Percentiles rank a stretch among this genome's conserved stretches.
These are phyloP conservation scores for Latheticus oryzae DNA, from an alignment of 2,888 invertebrate species.

Conservation along the genomic window DNA sequence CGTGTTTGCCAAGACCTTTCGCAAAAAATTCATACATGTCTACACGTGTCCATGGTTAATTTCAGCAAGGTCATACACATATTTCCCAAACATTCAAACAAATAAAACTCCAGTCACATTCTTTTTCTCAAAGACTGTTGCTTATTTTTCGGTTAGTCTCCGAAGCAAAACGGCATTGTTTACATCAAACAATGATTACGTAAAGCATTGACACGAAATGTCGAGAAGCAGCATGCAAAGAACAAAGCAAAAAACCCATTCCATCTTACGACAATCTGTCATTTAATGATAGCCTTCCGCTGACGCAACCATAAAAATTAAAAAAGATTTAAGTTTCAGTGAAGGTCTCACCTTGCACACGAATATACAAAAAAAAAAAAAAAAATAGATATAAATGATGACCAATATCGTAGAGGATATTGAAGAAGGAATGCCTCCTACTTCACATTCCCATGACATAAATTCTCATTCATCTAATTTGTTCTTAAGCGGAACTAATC, in stretches of 20 bases:
- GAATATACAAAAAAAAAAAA: not conserved
- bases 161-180: conserved; percentile 51
- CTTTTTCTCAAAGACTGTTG: too few relatives aligned
- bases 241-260: conserved; percentile 49
- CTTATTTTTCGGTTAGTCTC: conserved; percentile 46
- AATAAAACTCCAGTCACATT: too few relatives aligned
- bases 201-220: conserved; percentile 56
- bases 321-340: conserved; percentile 48
- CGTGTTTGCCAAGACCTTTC: too few relatives aligned
- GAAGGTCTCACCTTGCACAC: conserved; percentile 46
- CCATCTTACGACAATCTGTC: conserved; percentile 59
- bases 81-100: too few relatives aligned
- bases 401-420: conserved; percentile 4
- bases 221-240: conserved; percentile 52
- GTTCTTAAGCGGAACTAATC: conserved; percentile 42
- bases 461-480: conserved; percentile 40
- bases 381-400: conserved; percentile 1
- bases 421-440: conserved; percentile 19
- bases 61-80: too few relatives aligned
- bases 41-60: too few relatives aligned
- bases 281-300: conserved; percentile 61
- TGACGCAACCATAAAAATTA: conserved; percentile 56
- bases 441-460: conserved; percentile 38
- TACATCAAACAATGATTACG: conserved; percentile 53
- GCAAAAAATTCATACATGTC: too few relatives aligned